Percentiles rank a stretch among this genome's conserved stretches.
Conservation (phyloP, 2,888 invertebrate genomes). For the Xestia sexstrigata region DNA sequence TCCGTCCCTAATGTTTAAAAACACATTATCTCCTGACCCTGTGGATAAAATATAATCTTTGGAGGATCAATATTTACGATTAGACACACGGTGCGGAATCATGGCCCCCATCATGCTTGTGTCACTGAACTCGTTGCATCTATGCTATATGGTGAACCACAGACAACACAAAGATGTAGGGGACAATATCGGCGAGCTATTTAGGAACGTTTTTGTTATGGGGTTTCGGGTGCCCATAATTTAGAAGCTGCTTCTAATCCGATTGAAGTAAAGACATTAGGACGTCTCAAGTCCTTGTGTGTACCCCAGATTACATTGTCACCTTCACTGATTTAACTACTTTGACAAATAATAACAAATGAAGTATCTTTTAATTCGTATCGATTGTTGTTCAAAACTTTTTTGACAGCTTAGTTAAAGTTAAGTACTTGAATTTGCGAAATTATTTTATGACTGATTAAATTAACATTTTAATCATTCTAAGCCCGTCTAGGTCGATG, state of each 20-base stretch:
- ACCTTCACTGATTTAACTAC: neutral
- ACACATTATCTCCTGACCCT: constrained; percentile 56
- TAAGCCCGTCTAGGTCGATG: neutral
- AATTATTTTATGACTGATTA: constrained; percentile 32
- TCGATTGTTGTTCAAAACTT: constrained; percentile 21
- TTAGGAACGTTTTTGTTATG: constrained; percentile 69
- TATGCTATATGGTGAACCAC: constrained; percentile 70
- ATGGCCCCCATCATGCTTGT: constrained; percentile 65
- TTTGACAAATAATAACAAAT: constrained; percentile 25
- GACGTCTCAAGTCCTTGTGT: neutral
- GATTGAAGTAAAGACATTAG: constrained; percentile 15
- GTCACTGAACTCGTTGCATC: constrained; percentile 76
- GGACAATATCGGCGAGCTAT: constrained; percentile 70
- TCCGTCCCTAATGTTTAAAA: constrained; percentile 50
- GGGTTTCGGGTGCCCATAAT: constrained; percentile 58
- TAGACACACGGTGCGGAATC: constrained; percentile 67
- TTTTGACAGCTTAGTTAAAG: constrained; percentile 26
- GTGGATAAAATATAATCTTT: constrained; percentile 51
- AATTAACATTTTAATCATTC: constrained; percentile 44
- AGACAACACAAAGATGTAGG: constrained; percentile 62
- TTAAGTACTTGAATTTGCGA: constrained; percentile 7
- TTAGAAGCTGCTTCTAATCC: constrained; percentile 14
- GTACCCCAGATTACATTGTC: neutral
- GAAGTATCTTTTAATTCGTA: neutral
- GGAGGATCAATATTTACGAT: constrained; percentile 73